Evolutionary conservation across 37 sponge, comb jelly and placozoan species (phyloP).

Genomic region (Diacarnus erythraeanus): DNA sequence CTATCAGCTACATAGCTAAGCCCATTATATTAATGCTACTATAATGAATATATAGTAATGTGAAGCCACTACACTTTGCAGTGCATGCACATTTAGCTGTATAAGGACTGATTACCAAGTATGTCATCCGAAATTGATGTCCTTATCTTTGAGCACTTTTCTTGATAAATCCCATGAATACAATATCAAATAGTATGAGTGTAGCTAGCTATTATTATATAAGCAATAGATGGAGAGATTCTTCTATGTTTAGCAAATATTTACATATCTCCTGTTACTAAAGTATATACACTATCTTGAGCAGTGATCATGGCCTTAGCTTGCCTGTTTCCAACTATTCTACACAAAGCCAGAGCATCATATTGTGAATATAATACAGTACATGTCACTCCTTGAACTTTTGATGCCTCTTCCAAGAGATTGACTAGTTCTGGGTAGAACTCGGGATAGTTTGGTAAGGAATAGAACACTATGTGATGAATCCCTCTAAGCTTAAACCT

Average conservation of each 20-base stretch:
- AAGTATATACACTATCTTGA: slow-evolving; percentile 36
- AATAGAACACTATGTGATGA: slow-evolving; percentile 87
- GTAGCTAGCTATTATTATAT: too few relatives aligned
- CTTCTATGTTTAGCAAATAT: background rate
- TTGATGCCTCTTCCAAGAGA: slow-evolving; percentile 42
- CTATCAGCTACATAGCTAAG: too few relatives aligned
- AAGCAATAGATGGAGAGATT: too few relatives aligned
- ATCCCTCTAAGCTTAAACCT: slow-evolving; percentile 78
- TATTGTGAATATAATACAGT: slow-evolving; percentile 71
- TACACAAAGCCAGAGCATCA: slow-evolving; percentile 53
- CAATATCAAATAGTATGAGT: too few relatives aligned
- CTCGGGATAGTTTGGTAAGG: slow-evolving; percentile 79
- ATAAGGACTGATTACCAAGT: too few relatives aligned
- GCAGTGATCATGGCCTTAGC: slow-evolving; percentile 33
- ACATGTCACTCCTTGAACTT: slow-evolving; percentile 32
- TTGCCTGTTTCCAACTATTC: slow-evolving; percentile 63
- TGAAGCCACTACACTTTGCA: too few relatives aligned
- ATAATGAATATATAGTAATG: too few relatives aligned
- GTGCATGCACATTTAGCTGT: too few relatives aligned
- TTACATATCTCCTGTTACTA: slow-evolving; percentile 26
- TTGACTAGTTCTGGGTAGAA: slow-evolving; percentile 88
- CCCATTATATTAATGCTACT: too few relatives aligned
- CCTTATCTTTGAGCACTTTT: too few relatives aligned
- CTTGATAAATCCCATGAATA: too few relatives aligned
- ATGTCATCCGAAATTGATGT: too few relatives aligned